Percentiles rank a stretch among this genome's conserved stretches.
Evolutionary conservation across 2,888 invertebrate species (phyloP).

Genomic region (Caenorhabditis sinica): DNA sequence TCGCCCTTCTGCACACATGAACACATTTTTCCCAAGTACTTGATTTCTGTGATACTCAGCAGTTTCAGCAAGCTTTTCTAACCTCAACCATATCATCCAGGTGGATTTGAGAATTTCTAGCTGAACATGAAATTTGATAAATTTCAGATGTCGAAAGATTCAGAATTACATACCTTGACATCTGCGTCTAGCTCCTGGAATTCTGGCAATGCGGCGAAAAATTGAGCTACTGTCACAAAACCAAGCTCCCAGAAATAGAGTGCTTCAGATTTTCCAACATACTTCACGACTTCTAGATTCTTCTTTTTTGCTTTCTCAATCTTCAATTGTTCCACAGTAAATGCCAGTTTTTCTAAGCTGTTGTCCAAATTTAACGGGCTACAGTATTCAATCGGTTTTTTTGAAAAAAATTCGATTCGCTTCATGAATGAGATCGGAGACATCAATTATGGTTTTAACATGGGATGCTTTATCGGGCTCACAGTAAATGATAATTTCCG

Average conservation of each 20-base stretch:
- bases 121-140: not conserved
- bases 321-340: too few species aligned
- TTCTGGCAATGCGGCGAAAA: not conserved
- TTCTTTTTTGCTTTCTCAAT: not conserved
- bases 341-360: not conserved
- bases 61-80: conserved; percentile 19
- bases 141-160: not conserved
- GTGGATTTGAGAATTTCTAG: not conserved
- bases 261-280: not conserved
- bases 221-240: not conserved
- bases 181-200: not conserved
- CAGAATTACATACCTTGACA: not conserved
- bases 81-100: conserved; percentile 3
- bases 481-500: not conserved
- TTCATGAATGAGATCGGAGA: too few species aligned
- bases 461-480: conserved; percentile 22
- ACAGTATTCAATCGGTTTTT: too few species aligned
- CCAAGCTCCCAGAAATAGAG: not conserved
- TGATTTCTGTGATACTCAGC: not conserved
- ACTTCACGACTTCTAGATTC: not conserved
- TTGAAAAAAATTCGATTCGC: too few species aligned
- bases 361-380: not conserved
- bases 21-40: not conserved
- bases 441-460: too few species aligned
- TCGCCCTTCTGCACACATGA: not conserved